phyloP scores from a whole-genome alignment of 2,888 invertebrate genomes.

The Ferrisia virgata region DNA sequence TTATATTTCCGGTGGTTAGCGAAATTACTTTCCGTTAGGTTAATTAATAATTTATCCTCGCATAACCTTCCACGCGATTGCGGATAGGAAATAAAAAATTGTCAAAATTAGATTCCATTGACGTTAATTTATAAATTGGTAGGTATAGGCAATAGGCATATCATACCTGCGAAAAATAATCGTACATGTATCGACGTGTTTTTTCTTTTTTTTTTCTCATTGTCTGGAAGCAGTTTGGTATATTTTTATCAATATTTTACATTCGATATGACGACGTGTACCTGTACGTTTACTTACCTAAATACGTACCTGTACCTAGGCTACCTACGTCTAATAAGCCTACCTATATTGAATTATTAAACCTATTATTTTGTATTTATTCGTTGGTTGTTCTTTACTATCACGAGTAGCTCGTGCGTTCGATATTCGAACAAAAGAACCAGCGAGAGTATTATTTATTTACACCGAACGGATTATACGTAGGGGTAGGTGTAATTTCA shows the following conservation, averaged over 20 bases:
- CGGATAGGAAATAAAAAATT: neutral
- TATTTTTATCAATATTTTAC: neutral
- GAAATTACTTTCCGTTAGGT: constrained; percentile 24
- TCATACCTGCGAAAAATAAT: too few relatives aligned
- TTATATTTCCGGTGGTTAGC: constrained; percentile 10
- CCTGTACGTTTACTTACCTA: too few relatives aligned
- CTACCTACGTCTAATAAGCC: neutral
- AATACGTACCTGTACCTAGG: too few relatives aligned
- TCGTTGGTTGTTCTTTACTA: neutral
- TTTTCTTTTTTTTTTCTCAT: too few relatives aligned
- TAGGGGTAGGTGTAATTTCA: too few relatives aligned
- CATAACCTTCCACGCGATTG: neutral
- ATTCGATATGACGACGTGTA: neutral
- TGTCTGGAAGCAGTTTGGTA: too few relatives aligned
- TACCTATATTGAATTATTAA: neutral
- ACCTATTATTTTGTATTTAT: neutral
- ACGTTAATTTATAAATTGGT: neutral
- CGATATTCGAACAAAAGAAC: too few relatives aligned
- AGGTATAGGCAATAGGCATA: neutral
- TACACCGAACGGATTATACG: too few relatives aligned
- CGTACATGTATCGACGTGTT: neutral
- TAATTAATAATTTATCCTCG: neutral
- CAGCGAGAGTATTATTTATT: neutral
- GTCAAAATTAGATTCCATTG: neutral
- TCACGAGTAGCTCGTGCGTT: neutral